Evolutionary conservation across 2,888 invertebrate species (phyloP).

Genomic region (Nymphalis urticae): DNA sequence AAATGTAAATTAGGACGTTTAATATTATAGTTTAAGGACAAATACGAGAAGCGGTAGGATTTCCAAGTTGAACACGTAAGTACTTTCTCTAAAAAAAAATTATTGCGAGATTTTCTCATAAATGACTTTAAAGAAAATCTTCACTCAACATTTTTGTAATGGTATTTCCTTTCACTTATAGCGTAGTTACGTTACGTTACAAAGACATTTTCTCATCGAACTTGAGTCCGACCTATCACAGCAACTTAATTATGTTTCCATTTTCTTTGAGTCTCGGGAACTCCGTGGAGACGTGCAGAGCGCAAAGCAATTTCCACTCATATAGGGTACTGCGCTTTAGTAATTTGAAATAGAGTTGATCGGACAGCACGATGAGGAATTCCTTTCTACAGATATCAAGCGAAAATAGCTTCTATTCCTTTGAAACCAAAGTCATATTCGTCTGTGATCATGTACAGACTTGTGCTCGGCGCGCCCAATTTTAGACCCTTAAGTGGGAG

Average conservation of each 20-base stretch:
- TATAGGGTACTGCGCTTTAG: conserved; percentile 33
- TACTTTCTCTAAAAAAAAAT: background rate
- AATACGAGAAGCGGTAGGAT: too few relatives aligned
- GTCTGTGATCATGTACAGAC: background rate
- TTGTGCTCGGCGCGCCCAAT: conserved; percentile 28
- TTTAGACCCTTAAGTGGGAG: conserved; percentile 39
- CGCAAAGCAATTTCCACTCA: conserved; percentile 42
- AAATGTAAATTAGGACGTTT: background rate
- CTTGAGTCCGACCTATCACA: conserved; percentile 27
- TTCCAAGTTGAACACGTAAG: background rate
- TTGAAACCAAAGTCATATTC: background rate
- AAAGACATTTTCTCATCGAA: conserved; percentile 28
- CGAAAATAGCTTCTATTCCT: conserved; percentile 14
- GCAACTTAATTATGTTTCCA: conserved; percentile 44
- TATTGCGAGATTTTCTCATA: background rate
- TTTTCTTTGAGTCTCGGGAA: conserved; percentile 38
- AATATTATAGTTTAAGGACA: background rate
- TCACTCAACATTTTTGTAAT: conserved; percentile 7
- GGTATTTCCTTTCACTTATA: conserved; percentile 15
- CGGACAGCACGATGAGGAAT: conserved; percentile 33
- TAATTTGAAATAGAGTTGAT: conserved; percentile 40
- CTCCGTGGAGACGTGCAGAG: conserved; percentile 40
- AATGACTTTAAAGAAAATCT: background rate
- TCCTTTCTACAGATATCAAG: conserved; percentile 3
- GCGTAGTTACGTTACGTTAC: conserved; percentile 11